Evolutionary conservation across 1,140 invertebrate species (phyloP), one percentile per base, ranked within the genome.

Genomic region (Micrasema longulum): DNA sequence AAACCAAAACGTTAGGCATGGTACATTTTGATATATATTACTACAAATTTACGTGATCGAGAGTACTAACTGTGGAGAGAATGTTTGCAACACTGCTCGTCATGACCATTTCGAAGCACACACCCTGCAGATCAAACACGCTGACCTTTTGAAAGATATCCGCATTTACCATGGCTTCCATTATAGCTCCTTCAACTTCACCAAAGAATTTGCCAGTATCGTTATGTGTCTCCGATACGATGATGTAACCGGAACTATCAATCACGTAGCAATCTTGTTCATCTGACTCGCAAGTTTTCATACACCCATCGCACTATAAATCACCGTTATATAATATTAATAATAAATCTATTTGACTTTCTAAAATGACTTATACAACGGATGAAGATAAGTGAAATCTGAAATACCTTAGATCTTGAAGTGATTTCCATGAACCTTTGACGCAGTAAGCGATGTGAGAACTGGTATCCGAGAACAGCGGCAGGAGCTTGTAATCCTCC

Each of bases 211-310:
- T 83, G 0, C 94, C 94, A 0, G 92, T 92, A 43, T 92, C 85
- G 12, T 90, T 87, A 22, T 87, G 80, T 14, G 88, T 85, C 72
- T 92, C 88, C 0, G 92, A 91, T 12, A 95, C 85, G 0, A 97
- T 86, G n/a, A 97, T 88, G 79, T 95, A 97, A 0, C 95, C 95
- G 79, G 95, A 95, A 77, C 92, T 93, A 83, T 97, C 95, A 14
- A 97, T 88, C 2, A 97, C 85, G 79, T 92, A 97, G 78, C 95
- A 97, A 73, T 93, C 90, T 62, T 89, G 86, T 77, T 85, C 87
- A 47, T 82, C 86, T 63, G 84, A 84, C 62, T 79, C 85, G 80
- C 87, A 92, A 47, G 84, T 86, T 73, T 79, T 85, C 77, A 87
- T 80, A 74, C 77, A 86, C 43, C 80, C 81, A 62, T 83, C 78